A percentile compares a stretch with the other conserved stretches of the same genome.
These are phyloP conservation scores for Aphis craccivora DNA, from an alignment of 1,140 invertebrate species.

Conservation along the genomic window DNA sequence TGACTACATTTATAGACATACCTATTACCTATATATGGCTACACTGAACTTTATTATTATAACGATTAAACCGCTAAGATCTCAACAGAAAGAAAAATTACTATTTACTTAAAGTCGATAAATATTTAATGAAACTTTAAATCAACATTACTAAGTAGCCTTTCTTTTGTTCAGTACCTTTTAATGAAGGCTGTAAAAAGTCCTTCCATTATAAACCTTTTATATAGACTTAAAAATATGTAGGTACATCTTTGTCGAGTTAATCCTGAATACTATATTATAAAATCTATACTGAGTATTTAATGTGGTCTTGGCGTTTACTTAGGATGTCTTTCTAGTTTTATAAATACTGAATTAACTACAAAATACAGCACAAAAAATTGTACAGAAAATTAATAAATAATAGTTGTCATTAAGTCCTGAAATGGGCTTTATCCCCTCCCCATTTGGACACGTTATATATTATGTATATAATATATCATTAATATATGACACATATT, in stretches of 20 bases:
- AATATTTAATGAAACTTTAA: constrained; percentile 23
- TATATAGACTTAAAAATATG: constrained; percentile 1
- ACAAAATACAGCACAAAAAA: neutral
- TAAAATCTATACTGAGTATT: neutral
- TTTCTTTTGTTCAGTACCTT: neutral
- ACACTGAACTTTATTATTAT: constrained; percentile 1
- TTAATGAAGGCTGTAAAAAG: constrained; percentile 18
- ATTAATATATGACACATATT: neutral
- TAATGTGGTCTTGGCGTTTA: constrained; percentile 15
- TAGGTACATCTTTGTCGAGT: constrained; percentile 1
- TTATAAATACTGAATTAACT: constrained; percentile 24
- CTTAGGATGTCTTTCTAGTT: neutral
- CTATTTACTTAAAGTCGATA: neutral
- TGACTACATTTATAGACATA: neutral
- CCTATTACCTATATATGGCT: no score
- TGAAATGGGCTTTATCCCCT: neutral
- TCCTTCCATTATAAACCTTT: constrained; percentile 32
- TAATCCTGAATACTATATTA: constrained; percentile 37
- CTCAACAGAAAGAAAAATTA: neutral
- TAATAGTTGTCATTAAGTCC: neutral
- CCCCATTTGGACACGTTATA: neutral
- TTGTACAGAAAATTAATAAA: constrained; percentile 1
- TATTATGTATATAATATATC: neutral
- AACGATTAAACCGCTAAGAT: neutral
- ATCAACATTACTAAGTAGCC: neutral